phyloP scores from a whole-genome alignment of 2,888 invertebrate genomes.

The Nipponacmea schrenckii region DNA sequence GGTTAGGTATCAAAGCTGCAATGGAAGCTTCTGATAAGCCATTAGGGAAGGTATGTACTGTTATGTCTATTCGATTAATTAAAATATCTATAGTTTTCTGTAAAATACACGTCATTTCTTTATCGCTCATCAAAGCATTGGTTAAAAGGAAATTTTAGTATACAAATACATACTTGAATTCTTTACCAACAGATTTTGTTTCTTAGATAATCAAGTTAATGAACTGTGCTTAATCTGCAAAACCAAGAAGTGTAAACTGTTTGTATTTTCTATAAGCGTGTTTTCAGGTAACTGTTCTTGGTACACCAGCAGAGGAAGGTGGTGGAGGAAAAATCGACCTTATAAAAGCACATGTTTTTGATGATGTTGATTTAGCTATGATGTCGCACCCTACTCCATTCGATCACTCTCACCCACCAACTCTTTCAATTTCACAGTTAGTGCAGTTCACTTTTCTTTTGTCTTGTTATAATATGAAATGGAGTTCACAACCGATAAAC shows the following conservation, averaged over 20 bases:
- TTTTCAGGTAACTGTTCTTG: slow-evolving; percentile 49
- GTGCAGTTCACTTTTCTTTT: too few relatives aligned
- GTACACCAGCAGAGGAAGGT: slow-evolving; percentile 58
- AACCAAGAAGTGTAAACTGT: too few relatives aligned
- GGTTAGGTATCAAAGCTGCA: slow-evolving; percentile 55
- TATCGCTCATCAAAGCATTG: background rate
- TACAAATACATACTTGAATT: too few relatives aligned
- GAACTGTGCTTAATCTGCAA: too few relatives aligned
- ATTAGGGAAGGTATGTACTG: slow-evolving; percentile 30
- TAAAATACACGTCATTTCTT: background rate
- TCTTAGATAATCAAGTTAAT: too few relatives aligned
- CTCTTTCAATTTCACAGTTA: slow-evolving; percentile 28
- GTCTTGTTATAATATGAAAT: too few relatives aligned
- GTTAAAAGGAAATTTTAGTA: background rate
- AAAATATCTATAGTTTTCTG: background rate
- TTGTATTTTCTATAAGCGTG: too few relatives aligned
- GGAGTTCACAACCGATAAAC: too few relatives aligned
- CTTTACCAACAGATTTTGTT: too few relatives aligned
- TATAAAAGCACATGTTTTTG: slow-evolving; percentile 46
- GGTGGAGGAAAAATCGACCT: slow-evolving; percentile 54
- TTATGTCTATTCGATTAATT: background rate
- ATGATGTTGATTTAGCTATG: slow-evolving; percentile 48
- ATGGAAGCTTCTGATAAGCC: slow-evolving; percentile 32
- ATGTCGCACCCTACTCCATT: slow-evolving; percentile 51
- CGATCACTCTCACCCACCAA: slow-evolving; percentile 25